These are phyloP conservation scores for Ascidia mentula DNA, from an alignment of 23 tunicate species.

Conservation along the genomic window DNA sequence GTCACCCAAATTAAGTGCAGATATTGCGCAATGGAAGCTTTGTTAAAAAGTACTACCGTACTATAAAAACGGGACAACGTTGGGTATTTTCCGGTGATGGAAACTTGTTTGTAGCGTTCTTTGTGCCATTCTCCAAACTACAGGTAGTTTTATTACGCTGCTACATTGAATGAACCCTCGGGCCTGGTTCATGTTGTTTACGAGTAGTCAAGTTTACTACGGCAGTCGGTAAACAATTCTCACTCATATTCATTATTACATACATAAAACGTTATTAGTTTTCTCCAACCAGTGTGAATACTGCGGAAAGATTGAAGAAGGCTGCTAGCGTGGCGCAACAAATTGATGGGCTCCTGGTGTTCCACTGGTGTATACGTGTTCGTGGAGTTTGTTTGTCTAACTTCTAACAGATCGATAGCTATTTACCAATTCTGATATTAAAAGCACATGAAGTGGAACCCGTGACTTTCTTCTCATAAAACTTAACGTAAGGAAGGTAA, in stretches of 20 bases:
- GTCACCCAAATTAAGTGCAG: too few species aligned
- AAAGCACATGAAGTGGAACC: too few species aligned
- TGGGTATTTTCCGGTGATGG: background rate
- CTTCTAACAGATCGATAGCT: too few species aligned
- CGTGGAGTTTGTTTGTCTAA: background rate
- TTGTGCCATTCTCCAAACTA: background rate
- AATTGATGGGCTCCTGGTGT: too few species aligned
- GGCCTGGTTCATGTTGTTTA: slow-evolving; percentile 8
- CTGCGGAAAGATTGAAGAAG: background rate
- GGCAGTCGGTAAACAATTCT: background rate
- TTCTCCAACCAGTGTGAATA: background rate
- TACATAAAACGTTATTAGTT: too few species aligned
- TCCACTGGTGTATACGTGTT: background rate
- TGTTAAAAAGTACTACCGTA: too few species aligned
- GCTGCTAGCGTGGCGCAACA: background rate
- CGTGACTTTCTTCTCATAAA: too few species aligned
- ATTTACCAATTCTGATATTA: too few species aligned
- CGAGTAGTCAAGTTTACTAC: slow-evolving; percentile 9
- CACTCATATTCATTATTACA: background rate
- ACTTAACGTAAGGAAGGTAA: too few species aligned
- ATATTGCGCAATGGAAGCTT: too few species aligned
- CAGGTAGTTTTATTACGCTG: background rate
- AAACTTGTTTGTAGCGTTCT: background rate
- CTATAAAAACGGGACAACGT: too few species aligned
- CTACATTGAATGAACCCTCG: background rate